These are phyloP conservation scores for Archips xylosteana DNA, from an alignment of 2,888 invertebrate genomes.

Conservation along the genomic window DNA sequence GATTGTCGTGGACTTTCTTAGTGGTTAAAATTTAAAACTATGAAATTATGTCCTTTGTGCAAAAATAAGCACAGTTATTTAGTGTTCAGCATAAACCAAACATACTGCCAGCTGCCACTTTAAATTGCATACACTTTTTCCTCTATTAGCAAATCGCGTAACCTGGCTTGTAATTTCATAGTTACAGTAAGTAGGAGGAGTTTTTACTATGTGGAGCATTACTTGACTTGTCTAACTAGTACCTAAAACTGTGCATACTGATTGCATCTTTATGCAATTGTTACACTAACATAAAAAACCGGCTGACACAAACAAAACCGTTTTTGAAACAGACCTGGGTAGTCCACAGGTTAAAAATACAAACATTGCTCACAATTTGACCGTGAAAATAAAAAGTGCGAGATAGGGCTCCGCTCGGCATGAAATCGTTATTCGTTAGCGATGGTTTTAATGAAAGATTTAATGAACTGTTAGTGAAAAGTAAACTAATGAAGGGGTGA, in stretches of 20 bases:
- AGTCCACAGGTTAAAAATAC: background rate
- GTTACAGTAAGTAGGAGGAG: conserved; percentile 31
- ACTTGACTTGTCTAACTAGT: conserved; percentile 28
- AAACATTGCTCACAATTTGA: background rate
- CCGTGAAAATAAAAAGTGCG: background rate
- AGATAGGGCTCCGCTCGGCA: background rate
- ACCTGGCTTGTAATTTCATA: conserved; percentile 3
- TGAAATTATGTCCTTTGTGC: too few species aligned
- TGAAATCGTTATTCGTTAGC: background rate
- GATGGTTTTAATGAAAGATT: background rate
- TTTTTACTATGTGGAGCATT: conserved; percentile 34
- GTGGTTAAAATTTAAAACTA: too few species aligned
- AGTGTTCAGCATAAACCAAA: background rate
- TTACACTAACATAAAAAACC: background rate
- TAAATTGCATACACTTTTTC: conserved; percentile 25
- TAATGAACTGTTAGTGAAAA: conserved; percentile 1
- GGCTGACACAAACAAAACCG: too few species aligned
- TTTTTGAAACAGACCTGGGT: background rate
- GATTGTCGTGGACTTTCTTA: too few species aligned
- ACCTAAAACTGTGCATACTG: conserved; percentile 34
- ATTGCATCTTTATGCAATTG: conserved; percentile 44
- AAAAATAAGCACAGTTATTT: background rate
- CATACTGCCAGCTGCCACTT: background rate
- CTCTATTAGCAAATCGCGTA: conserved; percentile 9
- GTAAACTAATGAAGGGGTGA: conserved; percentile 3